phyloP scores from a whole-genome alignment of 2,888 invertebrate species.

The Scaptomyza reducta region DNA sequence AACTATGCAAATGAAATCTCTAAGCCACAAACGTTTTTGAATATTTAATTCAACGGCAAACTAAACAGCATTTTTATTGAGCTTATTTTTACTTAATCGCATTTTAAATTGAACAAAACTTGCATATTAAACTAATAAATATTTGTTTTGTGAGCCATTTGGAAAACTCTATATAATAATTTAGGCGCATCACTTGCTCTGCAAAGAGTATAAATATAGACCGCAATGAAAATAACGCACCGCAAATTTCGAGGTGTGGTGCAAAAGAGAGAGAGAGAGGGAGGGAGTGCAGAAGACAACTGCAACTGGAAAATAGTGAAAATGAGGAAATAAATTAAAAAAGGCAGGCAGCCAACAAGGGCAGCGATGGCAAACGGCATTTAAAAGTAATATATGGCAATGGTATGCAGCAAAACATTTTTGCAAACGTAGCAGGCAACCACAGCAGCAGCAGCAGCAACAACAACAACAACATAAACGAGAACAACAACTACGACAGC shows the following conservation, averaged over 20 bases:
- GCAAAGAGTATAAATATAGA: conserved; percentile 48
- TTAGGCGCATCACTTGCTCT: conserved; percentile 3
- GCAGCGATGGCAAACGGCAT: conserved; percentile 52
- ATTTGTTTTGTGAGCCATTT: background rate
- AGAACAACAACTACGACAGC: conserved; percentile 26
- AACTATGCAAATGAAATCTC: too few species aligned
- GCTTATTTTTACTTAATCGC: too few species aligned
- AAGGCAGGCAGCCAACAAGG: conserved; percentile 36
- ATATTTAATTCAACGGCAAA: too few species aligned
- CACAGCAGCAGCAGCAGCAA: conserved; percentile 46
- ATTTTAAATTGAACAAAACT: background rate
- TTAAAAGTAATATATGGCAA: conserved; percentile 80
- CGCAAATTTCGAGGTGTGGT: conserved; percentile 33
- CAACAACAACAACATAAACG: conserved; percentile 13
- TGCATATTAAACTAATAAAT: background rate
- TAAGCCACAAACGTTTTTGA: too few species aligned
- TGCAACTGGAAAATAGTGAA: conserved; percentile 67
- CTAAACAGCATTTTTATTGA: too few species aligned
- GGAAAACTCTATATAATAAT: conserved; percentile 1
- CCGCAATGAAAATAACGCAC: conserved; percentile 56
- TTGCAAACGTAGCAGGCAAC: conserved; percentile 66
- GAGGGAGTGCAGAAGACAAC: conserved; percentile 43
- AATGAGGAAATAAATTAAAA: conserved; percentile 81
- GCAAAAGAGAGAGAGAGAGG: background rate
- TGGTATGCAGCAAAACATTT: conserved; percentile 75